phyloP scores from a whole-genome alignment of 2,888 invertebrate genomes.

The Orthonevra nobilis region DNA sequence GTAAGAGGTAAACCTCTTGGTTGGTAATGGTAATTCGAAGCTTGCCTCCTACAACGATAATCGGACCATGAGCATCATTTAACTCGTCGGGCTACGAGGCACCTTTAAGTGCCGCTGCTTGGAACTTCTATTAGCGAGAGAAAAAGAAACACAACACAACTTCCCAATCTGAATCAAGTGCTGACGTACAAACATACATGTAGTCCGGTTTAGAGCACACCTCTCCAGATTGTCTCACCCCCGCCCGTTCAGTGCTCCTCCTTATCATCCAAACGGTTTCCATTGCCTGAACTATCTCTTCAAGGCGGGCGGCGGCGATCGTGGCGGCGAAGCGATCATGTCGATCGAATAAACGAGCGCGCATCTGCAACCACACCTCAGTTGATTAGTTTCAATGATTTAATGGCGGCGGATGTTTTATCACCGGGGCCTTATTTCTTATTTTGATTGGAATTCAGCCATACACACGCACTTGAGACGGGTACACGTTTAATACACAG shows the following conservation, averaged over 20 bases:
- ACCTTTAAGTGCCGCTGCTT: constrained; percentile 52
- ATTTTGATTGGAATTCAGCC: constrained; percentile 33
- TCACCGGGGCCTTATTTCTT: constrained; percentile 59
- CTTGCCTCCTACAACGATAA: constrained; percentile 40
- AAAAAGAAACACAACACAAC: constrained; percentile 15
- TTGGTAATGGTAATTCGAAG: constrained; percentile 46
- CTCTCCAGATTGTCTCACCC: constrained; percentile 41
- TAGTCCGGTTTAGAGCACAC: constrained; percentile 57
- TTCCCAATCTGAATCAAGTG: constrained; percentile 51
- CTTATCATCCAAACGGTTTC: constrained; percentile 12
- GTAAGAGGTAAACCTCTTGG: constrained; percentile 45
- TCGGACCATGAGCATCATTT: constrained; percentile 56
- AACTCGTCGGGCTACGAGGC: constrained; percentile 27
- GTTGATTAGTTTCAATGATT: constrained; percentile 70
- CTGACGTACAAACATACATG: constrained; percentile 53
- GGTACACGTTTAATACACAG: no score
- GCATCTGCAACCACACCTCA: constrained; percentile 71
- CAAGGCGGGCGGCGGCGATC: no score
- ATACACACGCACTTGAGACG: constrained; percentile 6
- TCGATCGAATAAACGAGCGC: constrained; percentile 60
- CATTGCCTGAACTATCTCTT: constrained; percentile 51
- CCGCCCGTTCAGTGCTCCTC: not conserved
- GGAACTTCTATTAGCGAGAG: not conserved
- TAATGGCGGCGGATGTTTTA: constrained; percentile 70
- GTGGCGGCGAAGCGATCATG: no score